Evolutionary conservation across 2,797 vertebrate genomes (phyloP).

Genomic region (Hyperoplus lanceolatus): DNA sequence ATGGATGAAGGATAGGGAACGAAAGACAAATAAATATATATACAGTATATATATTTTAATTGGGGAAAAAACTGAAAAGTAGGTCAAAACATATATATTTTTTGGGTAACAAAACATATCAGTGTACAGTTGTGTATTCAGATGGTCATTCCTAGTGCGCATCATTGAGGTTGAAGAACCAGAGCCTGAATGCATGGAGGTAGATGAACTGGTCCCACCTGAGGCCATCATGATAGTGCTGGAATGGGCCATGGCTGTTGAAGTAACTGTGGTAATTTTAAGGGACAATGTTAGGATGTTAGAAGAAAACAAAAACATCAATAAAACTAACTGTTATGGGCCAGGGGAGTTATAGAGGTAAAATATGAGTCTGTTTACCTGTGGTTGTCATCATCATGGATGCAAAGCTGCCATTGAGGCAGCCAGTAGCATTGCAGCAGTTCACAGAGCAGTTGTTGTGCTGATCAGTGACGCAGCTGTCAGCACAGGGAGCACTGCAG

Average conservation of each 20-base stretch:
- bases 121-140: too few relatives aligned
- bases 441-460: conserved; percentile 73
- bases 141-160: too few relatives aligned
- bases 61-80: neutral
- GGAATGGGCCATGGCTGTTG: conserved; percentile 3
- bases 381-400: conserved; percentile 73
- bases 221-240: neutral
- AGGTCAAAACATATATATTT: neutral
- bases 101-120: conserved; percentile 16
- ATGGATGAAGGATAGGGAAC: conserved; percentile 7
- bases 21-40: neutral
- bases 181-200: conserved; percentile 1
- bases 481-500: conserved; percentile 78
- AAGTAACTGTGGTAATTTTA: neutral
- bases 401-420: conserved; percentile 77
- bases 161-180: conserved; percentile 2
- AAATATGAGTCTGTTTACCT: conserved; percentile 61
- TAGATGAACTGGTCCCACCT: neutral
- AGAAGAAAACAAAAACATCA: too few relatives aligned
- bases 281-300: too few relatives aligned
- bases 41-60: neutral
- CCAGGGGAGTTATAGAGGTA: neutral
- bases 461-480: conserved; percentile 43
- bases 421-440: conserved; percentile 82
- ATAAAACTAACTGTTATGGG: too few relatives aligned